phyloP scores from a whole-genome alignment of 1,140 invertebrate genomes.

The Caenorhabditis inopinata region DNA sequence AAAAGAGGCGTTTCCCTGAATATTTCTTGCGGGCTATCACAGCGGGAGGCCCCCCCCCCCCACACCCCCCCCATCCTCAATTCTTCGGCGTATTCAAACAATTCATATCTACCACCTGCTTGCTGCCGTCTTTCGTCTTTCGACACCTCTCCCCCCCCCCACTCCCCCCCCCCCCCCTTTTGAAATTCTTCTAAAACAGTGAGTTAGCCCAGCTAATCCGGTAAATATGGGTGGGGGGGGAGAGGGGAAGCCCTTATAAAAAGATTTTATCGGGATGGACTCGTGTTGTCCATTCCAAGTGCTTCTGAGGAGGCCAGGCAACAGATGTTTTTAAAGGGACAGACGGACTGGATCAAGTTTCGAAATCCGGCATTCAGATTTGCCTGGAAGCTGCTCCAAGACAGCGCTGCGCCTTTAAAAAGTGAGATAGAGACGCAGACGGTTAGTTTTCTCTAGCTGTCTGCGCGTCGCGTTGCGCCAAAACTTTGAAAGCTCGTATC shows the following conservation, averaged over 20 bases:
- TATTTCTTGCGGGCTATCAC: constrained; percentile 9
- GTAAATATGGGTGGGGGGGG: constrained; percentile 25
- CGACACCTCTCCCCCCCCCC: neutral
- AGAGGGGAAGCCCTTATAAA: too few relatives aligned
- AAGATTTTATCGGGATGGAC: too few relatives aligned
- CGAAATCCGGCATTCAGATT: neutral
- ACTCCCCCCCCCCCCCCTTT: too few relatives aligned
- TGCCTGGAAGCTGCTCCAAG: too few relatives aligned
- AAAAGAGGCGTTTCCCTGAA: constrained; percentile 2
- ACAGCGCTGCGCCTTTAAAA: too few relatives aligned
- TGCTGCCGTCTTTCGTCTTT: too few relatives aligned
- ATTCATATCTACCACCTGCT: neutral
- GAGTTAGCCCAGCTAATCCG: too few relatives aligned
- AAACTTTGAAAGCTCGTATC: too few relatives aligned
- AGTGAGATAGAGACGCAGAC: too few relatives aligned
- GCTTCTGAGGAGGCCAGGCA: neutral
- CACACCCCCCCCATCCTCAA: neutral
- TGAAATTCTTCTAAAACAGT: too few relatives aligned
- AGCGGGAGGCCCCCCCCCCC: neutral
- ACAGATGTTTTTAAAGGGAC: neutral
- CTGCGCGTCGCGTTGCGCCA: neutral
- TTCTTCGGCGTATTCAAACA: neutral
- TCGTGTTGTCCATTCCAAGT: too few relatives aligned
- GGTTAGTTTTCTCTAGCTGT: too few relatives aligned
- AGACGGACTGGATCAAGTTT: neutral